Conservation (phyloP, 64 coral and sea anemone genomes). For the Exaiptasia diaphana region DNA sequence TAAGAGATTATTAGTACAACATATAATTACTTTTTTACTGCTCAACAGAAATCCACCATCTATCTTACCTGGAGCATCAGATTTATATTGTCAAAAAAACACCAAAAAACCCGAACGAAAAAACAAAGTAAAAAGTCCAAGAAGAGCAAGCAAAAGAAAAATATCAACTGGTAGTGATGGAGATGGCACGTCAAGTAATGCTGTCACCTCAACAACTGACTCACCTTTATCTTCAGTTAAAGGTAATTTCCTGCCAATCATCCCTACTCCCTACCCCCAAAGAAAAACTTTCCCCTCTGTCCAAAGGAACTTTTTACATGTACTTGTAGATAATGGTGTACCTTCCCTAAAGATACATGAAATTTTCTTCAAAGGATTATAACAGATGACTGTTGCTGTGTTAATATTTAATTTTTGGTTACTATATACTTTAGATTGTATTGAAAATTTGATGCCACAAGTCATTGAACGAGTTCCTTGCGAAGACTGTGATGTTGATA, state of each 20-base stretch:
- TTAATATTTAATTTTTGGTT: too few relatives aligned
- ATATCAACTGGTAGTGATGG: background rate
- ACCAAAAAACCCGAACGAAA: background rate
- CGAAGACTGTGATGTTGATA: constrained; percentile 82
- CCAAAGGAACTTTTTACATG: too few relatives aligned
- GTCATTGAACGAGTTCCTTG: constrained; percentile 52
- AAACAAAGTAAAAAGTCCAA: background rate
- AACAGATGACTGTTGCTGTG: too few relatives aligned
- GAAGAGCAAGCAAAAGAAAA: background rate
- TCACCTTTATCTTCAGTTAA: background rate
- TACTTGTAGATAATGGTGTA: too few relatives aligned
- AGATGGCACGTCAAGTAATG: background rate
- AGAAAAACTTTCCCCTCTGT: too few relatives aligned
- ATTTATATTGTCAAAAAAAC: background rate
- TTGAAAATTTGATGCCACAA: constrained; percentile 68
- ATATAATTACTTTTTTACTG: too few relatives aligned
- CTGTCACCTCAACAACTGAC: constrained; percentile 53
- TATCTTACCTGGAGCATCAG: background rate
- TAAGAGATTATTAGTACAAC: too few relatives aligned
- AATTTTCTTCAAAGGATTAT: too few relatives aligned
- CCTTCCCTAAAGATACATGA: too few relatives aligned
- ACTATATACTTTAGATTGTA: constrained; percentile 27
- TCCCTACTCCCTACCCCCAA: background rate
- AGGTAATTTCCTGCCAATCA: background rate
- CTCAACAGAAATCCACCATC: background rate